Base-by-base conservation (phyloP, 2,113 vertebrate genomes). In the Tiliqua scincoides region DNA sequence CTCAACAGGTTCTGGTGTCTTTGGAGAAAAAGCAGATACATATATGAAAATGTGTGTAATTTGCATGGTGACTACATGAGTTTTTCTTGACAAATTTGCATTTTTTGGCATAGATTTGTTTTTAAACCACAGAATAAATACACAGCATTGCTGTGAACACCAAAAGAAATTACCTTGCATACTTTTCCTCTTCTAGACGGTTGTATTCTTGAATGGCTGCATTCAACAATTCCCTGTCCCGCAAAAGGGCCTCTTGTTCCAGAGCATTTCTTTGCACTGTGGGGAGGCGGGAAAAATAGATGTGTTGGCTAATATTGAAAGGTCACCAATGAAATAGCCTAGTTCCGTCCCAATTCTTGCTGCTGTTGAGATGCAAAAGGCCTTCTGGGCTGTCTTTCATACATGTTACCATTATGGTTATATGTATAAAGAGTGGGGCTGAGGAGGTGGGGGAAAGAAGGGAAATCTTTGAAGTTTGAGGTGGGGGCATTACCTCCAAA, bases 201-300 rank as follows among this genome's bases (percentile, higher is more conserved):
- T 97, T 92, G 0, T 94, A 95, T 83, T 97, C 92, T 89, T 95
- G 80, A 4, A 96, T 65, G 48, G 89, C 85, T 91, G 90, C 92
- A 21, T 86, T 93, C 57, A 98, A 81, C 52, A 95, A 92, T 14
- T 97, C 94, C 85, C 86, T 94, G 79, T 99, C 97, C 81, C 77
- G 17, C 54, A 86, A 89, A 1, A 95, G 59, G 80, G 97, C 95
- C 67, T 91, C 93, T 81, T 96, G 95, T 87, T 96, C 95, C 88
- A 95, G 95, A 18, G 77, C 86, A 91, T 97, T 97, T 85, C 91
- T 88, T 48, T 96, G 91, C 93, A 97, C 98, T 98, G 54, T 17
- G 70, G 30, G 57, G 65, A 3, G 27, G 74, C 52, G 17, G 10
- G 43, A 48, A 48, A 48, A 32, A 30, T 27, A 35, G 68, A 71